Percentiles rank a stretch among this genome's conserved stretches.
phyloP scores from a whole-genome alignment of 2,888 invertebrate species.

The Megamerina dolium region DNA sequence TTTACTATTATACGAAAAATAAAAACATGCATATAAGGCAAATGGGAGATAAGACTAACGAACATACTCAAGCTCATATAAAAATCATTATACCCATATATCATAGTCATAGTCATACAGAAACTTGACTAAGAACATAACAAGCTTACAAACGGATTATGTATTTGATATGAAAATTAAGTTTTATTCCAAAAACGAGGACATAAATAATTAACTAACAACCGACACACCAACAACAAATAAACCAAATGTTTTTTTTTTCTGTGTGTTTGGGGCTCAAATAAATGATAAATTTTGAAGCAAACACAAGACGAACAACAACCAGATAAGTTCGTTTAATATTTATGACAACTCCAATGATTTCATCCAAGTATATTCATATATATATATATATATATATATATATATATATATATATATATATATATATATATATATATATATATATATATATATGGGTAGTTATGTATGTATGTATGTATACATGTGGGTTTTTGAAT shows the following conservation, averaged over 20 bases:
- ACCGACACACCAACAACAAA: too few relatives aligned
- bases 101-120: background rate
- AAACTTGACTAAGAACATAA: constrained; percentile 11
- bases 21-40: too few relatives aligned
- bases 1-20: too few relatives aligned
- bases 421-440: too few relatives aligned
- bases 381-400: constrained; percentile 9
- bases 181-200: constrained; percentile 27
- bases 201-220: constrained; percentile 50
- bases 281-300: constrained; percentile 34
- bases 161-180: constrained; percentile 17
- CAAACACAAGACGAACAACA: constrained; percentile 25
- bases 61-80: background rate
- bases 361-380: constrained; percentile 1
- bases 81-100: constrained; percentile 12
- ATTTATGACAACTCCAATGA: constrained; percentile 45
- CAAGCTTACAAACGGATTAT: constrained; percentile 17
- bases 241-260: too few relatives aligned
- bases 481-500: too few relatives aligned
- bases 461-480: background rate
- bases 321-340: constrained; percentile 49
- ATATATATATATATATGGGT: too few relatives aligned
- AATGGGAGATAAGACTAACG: too few relatives aligned
- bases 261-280: too few relatives aligned
- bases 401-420: too few relatives aligned